Evolutionary conservation across 2,888 invertebrate genomes (phyloP), one percentile per base, ranked within the genome.

Genomic region (Sphecodes monilicornis): DNA sequence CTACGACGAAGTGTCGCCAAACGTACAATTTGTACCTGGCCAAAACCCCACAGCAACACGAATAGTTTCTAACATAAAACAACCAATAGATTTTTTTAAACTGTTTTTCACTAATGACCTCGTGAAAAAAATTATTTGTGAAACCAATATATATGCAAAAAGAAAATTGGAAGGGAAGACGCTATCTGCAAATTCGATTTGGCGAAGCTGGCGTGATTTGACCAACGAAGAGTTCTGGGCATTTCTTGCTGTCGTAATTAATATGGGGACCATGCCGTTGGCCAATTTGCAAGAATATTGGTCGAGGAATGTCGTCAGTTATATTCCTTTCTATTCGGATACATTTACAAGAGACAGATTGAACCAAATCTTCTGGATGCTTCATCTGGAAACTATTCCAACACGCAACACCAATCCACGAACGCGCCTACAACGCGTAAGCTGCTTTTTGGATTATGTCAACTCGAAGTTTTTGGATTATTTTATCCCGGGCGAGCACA

Each of bases 131-230:
- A 78, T 74, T 69, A 26, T 82, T 78, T 36, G 22, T n/a, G 73
- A 82, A 78, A 82, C 78, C 46, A 79, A 82, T 69, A n/a, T 26
- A 18, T 82, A 74, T 60, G 78, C 78, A 60, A 78, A 74, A 78
- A n/a, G 5, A 69, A 82, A 78, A 78, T 78, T 82, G 73, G 81
- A 81, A 81, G 82, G 78, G 73, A 82, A 73, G 78, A 78, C 78
- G 22, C 78, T 78, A 54, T 82, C 78, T 46, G 60, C 82, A 69
- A 74, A 41, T 73, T 82, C 82, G 57, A 75, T 84, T 54, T 85
- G 83, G 85, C 81, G 82, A 46, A 82, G 66, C 39, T 89, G 87
- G 86, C 70, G 57, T 70, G 85, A 82, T 85, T 74, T 85, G 39
- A 83, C 36, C 36, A 80, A 70, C 73, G 86, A 41, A 82, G 81